A percentile compares a stretch with the other conserved stretches of the same genome.
Conservation (phyloP, 2,797 vertebrate genomes). For the Carcharodon carcharias region DNA sequence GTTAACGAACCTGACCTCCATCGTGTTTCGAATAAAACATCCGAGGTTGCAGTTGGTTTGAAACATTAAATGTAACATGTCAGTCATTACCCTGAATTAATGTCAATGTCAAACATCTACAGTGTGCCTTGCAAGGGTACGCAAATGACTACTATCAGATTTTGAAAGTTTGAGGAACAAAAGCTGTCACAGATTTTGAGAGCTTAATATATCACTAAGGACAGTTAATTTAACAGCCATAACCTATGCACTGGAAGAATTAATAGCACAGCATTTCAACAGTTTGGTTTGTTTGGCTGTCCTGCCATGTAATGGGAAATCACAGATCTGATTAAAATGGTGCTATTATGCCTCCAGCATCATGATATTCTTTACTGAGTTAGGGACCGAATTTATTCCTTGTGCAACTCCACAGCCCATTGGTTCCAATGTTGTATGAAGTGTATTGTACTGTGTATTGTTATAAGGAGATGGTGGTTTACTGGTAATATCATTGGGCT, state of each 20-base stretch:
- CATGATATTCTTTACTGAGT: neutral
- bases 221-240: constrained; percentile 58
- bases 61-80: neutral
- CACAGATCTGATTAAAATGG: constrained; percentile 40
- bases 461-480: no score
- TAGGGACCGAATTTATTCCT: neutral
- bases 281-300: constrained; percentile 40
- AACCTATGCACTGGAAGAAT: constrained; percentile 52
- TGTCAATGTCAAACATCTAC: neutral
- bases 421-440: neutral
- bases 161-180: constrained; percentile 47
- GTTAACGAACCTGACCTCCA: neutral
- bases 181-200: constrained; percentile 54
- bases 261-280: constrained; percentile 48
- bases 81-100: neutral
- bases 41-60: neutral
- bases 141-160: constrained; percentile 50
- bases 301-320: constrained; percentile 36
- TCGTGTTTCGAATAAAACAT: neutral
- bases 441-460: neutral
- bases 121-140: constrained; percentile 34
- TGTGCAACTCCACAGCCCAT: neutral
- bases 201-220: constrained; percentile 62
- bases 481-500: no score
- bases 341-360: no score